These are phyloP conservation scores for Periplaneta americana DNA, from an alignment of 1,140 invertebrate species.

Conservation along the genomic window DNA sequence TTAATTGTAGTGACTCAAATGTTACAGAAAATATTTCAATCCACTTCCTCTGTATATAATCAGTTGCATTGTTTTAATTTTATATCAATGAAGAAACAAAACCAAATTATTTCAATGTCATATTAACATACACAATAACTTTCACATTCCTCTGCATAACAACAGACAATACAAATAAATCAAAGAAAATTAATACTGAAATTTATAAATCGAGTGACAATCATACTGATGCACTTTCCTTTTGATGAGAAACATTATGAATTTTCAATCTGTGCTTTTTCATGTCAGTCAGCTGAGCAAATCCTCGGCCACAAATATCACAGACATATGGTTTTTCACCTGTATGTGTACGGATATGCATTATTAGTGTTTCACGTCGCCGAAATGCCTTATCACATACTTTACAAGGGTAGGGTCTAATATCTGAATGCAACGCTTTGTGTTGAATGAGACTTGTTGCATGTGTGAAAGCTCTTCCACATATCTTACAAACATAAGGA, in stretches of 20 bases:
- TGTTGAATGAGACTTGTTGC: slow-evolving; percentile 48
- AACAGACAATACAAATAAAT: neutral
- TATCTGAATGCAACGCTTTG: slow-evolving; percentile 42
- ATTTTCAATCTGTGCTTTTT: slow-evolving; percentile 5
- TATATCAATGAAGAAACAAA: too few relatives aligned
- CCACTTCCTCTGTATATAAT: too few relatives aligned
- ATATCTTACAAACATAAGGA: slow-evolving; percentile 53
- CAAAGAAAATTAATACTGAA: neutral
- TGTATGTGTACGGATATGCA: slow-evolving; percentile 57
- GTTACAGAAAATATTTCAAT: too few relatives aligned
- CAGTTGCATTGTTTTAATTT: too few relatives aligned
- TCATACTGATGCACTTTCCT: neutral
- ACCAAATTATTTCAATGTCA: too few relatives aligned
- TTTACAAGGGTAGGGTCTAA: slow-evolving; percentile 50
- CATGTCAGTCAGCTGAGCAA: slow-evolving; percentile 26
- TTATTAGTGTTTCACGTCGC: slow-evolving; percentile 47
- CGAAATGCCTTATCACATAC: slow-evolving; percentile 57
- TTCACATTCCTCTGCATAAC: neutral
- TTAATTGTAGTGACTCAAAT: too few relatives aligned
- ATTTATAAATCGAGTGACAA: neutral
- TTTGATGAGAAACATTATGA: neutral
- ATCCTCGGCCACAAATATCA: slow-evolving; percentile 50
- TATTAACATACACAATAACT: neutral
- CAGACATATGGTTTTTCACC: slow-evolving; percentile 61
- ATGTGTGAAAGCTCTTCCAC: slow-evolving; percentile 49